phyloP scores from a whole-genome alignment of 2,888 invertebrate species.

The Zootermopsis nevadensis region DNA sequence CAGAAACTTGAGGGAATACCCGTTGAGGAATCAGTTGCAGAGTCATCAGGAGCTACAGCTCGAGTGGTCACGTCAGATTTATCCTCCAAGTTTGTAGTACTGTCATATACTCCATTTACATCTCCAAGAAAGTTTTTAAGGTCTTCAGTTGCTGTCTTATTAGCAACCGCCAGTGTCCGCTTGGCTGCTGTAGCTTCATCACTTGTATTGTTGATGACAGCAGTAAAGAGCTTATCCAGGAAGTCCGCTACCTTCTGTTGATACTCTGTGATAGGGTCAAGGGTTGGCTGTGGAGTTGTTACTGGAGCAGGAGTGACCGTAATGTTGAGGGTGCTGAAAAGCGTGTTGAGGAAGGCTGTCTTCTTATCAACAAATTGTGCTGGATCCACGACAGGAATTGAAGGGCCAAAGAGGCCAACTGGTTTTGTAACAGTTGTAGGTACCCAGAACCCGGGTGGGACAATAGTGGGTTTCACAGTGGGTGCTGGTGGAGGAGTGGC shows the following conservation, averaged over 20 bases:
- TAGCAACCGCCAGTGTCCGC: not conserved
- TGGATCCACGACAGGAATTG: conserved; percentile 51
- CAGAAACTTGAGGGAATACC: conserved; percentile 32
- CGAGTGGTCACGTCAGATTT: no score
- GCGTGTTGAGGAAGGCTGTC: conserved; percentile 57
- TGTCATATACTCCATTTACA: not conserved
- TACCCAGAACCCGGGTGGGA: conserved; percentile 47
- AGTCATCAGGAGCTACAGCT: conserved; percentile 2
- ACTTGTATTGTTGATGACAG: conserved; percentile 56
- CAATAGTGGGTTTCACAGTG: conserved; percentile 46
- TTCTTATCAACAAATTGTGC: conserved; percentile 54
- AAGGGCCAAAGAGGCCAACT: not conserved
- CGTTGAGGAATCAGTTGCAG: not conserved
- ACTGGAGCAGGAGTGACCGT: conserved; percentile 53
- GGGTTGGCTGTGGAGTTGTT: conserved; percentile 20
- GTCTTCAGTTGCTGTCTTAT: not conserved
- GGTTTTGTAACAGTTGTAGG: conserved; percentile 31
- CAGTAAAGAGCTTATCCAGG: conserved; percentile 59
- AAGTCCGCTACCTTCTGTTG: conserved; percentile 58
- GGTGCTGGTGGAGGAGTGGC: conserved; percentile 17
- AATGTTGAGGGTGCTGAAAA: conserved; percentile 59
- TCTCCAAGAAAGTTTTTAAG: conserved; percentile 7
- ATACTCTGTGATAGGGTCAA: conserved; percentile 58
- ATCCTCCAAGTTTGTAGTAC: not conserved
- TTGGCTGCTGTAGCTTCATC: conserved; percentile 50